Conservation (phyloP, 92 coral and sea anemone genomes). For the Parazoanthus atlanticus region DNA sequence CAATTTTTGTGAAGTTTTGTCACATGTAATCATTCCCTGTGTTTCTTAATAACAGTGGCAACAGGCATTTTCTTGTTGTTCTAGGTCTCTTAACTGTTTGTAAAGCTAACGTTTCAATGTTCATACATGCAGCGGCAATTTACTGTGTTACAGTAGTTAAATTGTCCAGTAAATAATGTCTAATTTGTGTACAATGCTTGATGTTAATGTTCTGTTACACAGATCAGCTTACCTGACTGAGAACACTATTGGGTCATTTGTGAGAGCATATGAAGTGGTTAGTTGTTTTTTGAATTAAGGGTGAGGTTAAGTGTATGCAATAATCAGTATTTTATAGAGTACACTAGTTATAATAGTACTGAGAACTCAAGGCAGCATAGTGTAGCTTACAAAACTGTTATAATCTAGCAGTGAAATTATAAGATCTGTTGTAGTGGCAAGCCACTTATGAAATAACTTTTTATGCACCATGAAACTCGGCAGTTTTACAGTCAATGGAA, state of each 20-base stretch:
- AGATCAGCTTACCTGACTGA: conserved; percentile 31
- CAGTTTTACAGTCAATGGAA: no score
- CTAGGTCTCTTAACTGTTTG: no score
- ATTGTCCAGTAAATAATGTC: neutral
- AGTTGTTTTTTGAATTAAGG: neutral
- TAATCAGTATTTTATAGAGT: neutral
- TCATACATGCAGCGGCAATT: neutral
- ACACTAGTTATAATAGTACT: neutral
- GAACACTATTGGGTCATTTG: conserved; percentile 52
- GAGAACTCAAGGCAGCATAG: neutral
- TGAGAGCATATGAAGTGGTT: conserved; percentile 35
- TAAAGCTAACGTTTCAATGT: no score
- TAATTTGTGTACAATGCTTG: neutral
- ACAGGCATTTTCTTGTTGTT: no score
- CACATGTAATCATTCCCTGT: no score
- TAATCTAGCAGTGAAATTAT: no score
- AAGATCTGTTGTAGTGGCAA: no score
- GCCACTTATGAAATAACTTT: no score
- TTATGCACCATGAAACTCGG: no score
- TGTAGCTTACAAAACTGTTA: neutral
- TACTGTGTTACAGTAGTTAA: neutral
- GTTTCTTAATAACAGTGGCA: no score
- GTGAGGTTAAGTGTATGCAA: no score
- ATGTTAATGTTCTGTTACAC: conserved; percentile 26
- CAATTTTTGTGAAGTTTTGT: no score